Evolutionary conservation across 2,113 vertebrate species (phyloP).

Genomic region (Cyanoderma ruficeps): DNA sequence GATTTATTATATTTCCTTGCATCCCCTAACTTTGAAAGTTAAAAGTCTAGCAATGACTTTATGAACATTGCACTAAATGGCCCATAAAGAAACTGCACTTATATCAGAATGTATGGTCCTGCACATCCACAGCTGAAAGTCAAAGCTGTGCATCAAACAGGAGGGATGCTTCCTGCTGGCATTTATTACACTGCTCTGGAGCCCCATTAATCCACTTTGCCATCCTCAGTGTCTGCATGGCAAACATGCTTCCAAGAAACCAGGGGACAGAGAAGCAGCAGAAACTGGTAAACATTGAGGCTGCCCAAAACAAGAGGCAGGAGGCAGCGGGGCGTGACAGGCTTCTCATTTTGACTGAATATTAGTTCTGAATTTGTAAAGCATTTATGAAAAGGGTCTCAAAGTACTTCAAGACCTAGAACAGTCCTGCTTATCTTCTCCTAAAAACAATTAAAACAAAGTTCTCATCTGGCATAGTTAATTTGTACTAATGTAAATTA

Average conservation of each 20-base stretch:
- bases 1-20: neutral
- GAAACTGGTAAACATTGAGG: neutral
- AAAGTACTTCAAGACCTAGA: neutral
- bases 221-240: neutral
- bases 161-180: neutral
- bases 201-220: neutral
- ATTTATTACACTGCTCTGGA: neutral
- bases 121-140: neutral
- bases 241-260: neutral
- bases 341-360: neutral
- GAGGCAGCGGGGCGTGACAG: neutral
- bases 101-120: neutral
- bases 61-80: neutral
- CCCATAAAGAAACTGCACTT: neutral
- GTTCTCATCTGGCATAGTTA: neutral
- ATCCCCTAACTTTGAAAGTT: neutral
- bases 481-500: neutral
- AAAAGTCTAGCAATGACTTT: neutral
- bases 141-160: neutral
- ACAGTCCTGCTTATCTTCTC: neutral
- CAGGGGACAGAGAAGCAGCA: neutral
- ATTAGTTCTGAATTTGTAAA: neutral
- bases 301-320: neutral
- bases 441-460: neutral
- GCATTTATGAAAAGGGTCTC: neutral